Conservation (phyloP, 1,140 invertebrate species). For the Procambarus clarkii region DNA sequence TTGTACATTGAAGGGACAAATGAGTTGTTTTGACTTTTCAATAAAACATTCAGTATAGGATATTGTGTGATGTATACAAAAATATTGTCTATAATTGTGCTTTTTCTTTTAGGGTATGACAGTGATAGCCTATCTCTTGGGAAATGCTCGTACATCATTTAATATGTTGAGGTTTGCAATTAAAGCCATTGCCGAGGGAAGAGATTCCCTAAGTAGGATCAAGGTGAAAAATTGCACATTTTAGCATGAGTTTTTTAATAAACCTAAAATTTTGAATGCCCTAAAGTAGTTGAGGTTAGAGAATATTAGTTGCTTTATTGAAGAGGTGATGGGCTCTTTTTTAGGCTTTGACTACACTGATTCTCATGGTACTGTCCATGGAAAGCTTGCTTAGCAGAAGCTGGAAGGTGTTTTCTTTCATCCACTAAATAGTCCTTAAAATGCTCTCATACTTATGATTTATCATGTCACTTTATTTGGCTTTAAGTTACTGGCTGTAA, state of each 20-base stretch:
- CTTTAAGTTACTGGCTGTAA: no score
- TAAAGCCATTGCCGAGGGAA: slow-evolving; percentile 54
- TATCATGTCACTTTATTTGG: no score
- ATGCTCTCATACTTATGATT: no score
- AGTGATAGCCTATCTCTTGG: slow-evolving; percentile 55
- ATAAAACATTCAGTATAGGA: no score
- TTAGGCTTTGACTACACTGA: slow-evolving; percentile 75
- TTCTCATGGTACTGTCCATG: slow-evolving; percentile 75
- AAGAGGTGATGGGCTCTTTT: slow-evolving; percentile 21
- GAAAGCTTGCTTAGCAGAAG: slow-evolving; percentile 71
- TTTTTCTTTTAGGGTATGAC: slow-evolving; percentile 64
- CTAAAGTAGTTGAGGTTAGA: background rate
- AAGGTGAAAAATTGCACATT: slow-evolving; percentile 32
- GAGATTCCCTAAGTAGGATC: slow-evolving; percentile 46
- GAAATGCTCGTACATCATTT: slow-evolving; percentile 50
- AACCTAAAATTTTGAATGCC: background rate
- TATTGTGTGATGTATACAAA: no score
- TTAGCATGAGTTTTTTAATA: background rate
- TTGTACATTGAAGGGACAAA: background rate
- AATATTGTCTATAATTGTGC: background rate
- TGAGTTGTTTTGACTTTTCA: background rate
- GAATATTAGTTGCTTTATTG: background rate
- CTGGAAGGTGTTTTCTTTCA: no score
- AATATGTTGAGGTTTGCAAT: slow-evolving; percentile 64
- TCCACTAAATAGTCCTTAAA: no score